Evolutionary conservation across 2,888 invertebrate genomes (phyloP).

Genomic region (Heteromyza rotundicornis): DNA sequence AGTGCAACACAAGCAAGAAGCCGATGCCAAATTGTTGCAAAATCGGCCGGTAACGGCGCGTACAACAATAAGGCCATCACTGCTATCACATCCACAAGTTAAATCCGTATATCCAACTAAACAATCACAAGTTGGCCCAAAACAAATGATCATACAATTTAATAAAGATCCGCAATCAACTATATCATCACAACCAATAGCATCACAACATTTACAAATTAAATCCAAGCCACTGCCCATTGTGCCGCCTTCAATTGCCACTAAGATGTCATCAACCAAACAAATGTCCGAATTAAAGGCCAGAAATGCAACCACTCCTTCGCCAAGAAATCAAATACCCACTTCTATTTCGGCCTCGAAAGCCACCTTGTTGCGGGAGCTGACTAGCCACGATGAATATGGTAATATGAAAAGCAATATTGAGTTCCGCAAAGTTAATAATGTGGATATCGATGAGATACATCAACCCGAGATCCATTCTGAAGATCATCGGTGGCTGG

Average conservation of each 20-base stretch:
- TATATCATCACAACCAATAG: background rate
- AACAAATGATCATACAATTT: background rate
- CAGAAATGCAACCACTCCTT: background rate
- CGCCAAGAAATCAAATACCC: slow-evolving; percentile 15
- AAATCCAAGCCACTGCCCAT: background rate
- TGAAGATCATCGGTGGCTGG: slow-evolving; percentile 57
- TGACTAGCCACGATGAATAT: slow-evolving; percentile 26
- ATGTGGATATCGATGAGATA: slow-evolving; percentile 47
- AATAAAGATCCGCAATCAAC: background rate
- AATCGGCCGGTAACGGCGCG: slow-evolving; percentile 13
- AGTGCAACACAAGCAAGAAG: slow-evolving; percentile 25
- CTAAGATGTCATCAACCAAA: background rate
- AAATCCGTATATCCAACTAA: background rate
- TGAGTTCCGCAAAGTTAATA: slow-evolving; percentile 46
- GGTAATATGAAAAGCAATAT: slow-evolving; percentile 49
- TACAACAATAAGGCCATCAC: background rate
- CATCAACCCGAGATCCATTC: slow-evolving; percentile 46
- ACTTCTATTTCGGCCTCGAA: background rate
- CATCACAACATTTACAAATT: too few relatives aligned
- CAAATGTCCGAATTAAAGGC: too few relatives aligned
- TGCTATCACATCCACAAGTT: background rate
- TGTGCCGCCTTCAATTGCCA: slow-evolving; percentile 5
- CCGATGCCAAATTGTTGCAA: background rate
- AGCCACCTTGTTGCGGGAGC: slow-evolving; percentile 27
- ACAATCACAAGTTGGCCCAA: background rate